These are phyloP conservation scores for Raja brachyura DNA, from an alignment of 2,113 vertebrate species.

Conservation along the genomic window DNA sequence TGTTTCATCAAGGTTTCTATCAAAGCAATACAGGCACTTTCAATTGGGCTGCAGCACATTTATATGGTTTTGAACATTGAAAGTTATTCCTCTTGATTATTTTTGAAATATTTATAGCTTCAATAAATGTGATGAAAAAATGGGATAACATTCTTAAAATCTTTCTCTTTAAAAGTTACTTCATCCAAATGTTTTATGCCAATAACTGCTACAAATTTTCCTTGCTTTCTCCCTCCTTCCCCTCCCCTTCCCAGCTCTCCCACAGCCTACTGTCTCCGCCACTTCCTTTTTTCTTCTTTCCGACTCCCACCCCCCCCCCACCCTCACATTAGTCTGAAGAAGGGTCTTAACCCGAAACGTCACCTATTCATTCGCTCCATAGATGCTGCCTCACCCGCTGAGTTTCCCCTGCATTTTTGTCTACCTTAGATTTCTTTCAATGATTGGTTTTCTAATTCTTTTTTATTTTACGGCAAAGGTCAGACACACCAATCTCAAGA, in stretches of 20 bases:
- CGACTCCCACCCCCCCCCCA: too few relatives aligned
- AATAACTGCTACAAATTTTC: neutral
- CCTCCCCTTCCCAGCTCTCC: too few relatives aligned
- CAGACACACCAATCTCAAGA: neutral
- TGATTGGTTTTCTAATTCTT: neutral
- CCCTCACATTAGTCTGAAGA: too few relatives aligned
- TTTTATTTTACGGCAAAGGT: neutral
- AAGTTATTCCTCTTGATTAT: neutral
- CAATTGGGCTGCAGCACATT: neutral
- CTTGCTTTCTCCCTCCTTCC: too few relatives aligned
- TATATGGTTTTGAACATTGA: neutral
- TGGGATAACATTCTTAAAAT: neutral
- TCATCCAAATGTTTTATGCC: neutral
- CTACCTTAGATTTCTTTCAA: neutral
- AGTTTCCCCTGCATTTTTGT: too few relatives aligned
- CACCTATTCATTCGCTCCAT: too few relatives aligned
- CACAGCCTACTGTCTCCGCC: too few relatives aligned
- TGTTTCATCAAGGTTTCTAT: neutral
- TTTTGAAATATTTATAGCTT: too few relatives aligned
- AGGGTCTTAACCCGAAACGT: too few relatives aligned
- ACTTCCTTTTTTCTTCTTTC: too few relatives aligned
- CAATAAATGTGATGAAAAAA: neutral
- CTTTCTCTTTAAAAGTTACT: neutral
- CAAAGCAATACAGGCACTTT: neutral
- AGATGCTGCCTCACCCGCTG: too few relatives aligned